These are phyloP conservation scores for Sebastes iracundus DNA, from an alignment of 2,797 vertebrate species.

Conservation along the genomic window DNA sequence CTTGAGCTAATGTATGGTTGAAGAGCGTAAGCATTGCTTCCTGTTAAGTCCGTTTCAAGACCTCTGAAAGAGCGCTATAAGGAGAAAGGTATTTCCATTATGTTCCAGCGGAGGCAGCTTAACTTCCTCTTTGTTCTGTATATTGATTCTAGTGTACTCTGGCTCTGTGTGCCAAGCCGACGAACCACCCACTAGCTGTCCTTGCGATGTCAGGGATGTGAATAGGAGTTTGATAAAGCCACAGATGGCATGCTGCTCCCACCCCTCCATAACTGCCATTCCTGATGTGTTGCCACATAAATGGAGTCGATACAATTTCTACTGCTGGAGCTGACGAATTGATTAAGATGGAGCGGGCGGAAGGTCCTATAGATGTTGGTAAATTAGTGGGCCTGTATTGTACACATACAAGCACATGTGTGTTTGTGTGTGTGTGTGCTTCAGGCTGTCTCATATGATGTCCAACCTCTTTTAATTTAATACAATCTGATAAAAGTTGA, in stretches of 20 bases:
- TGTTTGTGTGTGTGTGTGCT: not conserved
- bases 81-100: constrained; percentile 58
- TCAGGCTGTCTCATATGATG: not conserved
- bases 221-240: constrained; percentile 69
- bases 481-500: not conserved
- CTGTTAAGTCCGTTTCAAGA: constrained; percentile 12
- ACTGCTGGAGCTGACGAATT: constrained; percentile 40
- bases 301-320: constrained; percentile 53
- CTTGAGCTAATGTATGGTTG: constrained; percentile 5
- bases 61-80: constrained; percentile 5
- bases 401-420: not conserved
- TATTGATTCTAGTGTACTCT: constrained; percentile 68
- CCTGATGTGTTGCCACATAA: constrained; percentile 57
- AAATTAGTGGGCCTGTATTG: not conserved
- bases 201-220: constrained; percentile 62
- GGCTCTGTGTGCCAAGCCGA: constrained; percentile 45
- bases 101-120: constrained; percentile 56
- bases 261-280: constrained; percentile 58
- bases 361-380: constrained; percentile 23
- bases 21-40: constrained; percentile 1
- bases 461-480: not conserved
- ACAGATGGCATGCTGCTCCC: constrained; percentile 66
- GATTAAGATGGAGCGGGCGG: constrained; percentile 26
- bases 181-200: constrained; percentile 68
- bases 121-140: constrained; percentile 64